Conservation (phyloP, 2,797 vertebrate genomes). For the Coccyzus lansbergi region DNA sequence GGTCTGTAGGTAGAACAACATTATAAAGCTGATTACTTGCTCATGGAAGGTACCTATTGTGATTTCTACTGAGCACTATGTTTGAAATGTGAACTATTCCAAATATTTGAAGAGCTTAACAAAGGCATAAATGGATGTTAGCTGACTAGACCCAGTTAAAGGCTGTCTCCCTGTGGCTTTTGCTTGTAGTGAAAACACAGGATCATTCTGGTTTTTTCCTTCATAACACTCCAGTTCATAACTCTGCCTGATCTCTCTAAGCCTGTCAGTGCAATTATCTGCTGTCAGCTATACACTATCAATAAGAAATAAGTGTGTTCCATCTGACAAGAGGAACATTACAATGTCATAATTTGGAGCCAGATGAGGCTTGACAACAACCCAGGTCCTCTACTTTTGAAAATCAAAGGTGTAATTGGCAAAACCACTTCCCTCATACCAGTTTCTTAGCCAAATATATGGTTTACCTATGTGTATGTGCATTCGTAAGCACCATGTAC, state of each 20-base stretch:
- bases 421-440: neutral
- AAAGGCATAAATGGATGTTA: neutral
- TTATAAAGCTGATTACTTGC: neutral
- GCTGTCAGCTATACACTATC: neutral
- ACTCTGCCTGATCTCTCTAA: neutral
- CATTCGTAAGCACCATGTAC: neutral
- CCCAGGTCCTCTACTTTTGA: neutral
- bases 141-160: neutral
- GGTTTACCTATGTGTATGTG: neutral
- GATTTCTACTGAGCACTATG: neutral
- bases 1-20: neutral
- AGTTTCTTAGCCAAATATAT: neutral
- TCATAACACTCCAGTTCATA: neutral
- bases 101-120: neutral
- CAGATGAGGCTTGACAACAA: neutral
- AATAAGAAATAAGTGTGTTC: neutral
- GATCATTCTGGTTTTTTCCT: neutral
- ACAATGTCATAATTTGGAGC: neutral
- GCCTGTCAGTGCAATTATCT: neutral
- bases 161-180: constrained; percentile 2
- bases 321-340: neutral
- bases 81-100: neutral
- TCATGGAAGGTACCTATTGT: neutral
- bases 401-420: constrained; percentile 14
- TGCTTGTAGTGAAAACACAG: neutral